Conservation (phyloP, 2,113 vertebrate species). For the Hippocampus mohnikei region DNA sequence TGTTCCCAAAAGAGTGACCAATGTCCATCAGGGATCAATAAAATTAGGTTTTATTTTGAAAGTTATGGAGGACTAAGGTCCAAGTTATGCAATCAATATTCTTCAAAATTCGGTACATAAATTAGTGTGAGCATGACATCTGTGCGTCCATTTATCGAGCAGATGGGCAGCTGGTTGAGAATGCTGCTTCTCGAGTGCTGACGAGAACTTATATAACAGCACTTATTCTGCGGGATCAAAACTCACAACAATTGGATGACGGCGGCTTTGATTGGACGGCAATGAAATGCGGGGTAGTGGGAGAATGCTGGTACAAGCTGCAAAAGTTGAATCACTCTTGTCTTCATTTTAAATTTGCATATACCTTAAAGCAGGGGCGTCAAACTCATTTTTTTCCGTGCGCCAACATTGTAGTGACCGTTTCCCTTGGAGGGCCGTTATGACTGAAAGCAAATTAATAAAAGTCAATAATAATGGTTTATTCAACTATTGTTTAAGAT, state of each 20-base stretch:
- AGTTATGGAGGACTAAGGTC: neutral
- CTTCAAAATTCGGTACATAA: neutral
- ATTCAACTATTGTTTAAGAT: no score
- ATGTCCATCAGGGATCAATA: neutral
- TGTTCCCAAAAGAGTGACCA: neutral
- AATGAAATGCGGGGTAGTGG: neutral
- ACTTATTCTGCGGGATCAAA: neutral
- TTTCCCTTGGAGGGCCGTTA: no score
- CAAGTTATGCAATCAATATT: neutral
- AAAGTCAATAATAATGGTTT: no score
- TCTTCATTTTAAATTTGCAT: no score
- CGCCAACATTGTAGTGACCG: no score
- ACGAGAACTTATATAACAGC: neutral
- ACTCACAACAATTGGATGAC: no score
- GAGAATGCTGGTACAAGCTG: neutral
- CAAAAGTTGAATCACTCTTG: no score
- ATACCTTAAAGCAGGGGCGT: no score
- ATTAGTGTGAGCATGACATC: no score
- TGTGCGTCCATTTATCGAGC: neutral
- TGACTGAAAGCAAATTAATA: no score
- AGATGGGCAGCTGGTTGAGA: neutral
- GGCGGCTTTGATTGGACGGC: no score
- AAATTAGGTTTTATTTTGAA: neutral
- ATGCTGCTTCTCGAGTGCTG: neutral
- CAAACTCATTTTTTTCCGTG: no score